Evolutionary conservation across 2,113 vertebrate species (phyloP), one percentile per base, ranked within the genome.

Genomic region (Xiphias gladius): DNA sequence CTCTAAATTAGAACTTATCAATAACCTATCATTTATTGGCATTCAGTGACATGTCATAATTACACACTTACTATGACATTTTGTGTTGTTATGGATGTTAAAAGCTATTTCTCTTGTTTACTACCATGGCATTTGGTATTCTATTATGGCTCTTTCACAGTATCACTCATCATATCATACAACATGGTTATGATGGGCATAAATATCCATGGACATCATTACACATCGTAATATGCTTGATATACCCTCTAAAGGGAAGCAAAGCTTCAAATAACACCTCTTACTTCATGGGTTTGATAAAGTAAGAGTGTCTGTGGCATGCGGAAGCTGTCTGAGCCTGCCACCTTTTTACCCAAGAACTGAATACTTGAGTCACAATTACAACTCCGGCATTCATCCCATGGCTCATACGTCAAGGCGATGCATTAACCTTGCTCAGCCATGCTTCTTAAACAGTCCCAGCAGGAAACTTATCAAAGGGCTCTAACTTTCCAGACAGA

Each of bases 311-410:
- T 63, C 22, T 43, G 13, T 20, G 26, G 11, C 20, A 74, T 26
- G 14, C 19, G 16, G 13, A 52, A 22, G 35, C 14, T 70, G 83
- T 54, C 43, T 80, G 65, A 32, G 19, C 78, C 11, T 76, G 78
- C n/a, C n/a, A n/a, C 20, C 20, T 2, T 62, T 46, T 13, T 39
- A 24, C 12, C 12, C 7, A 48, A 26, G 7, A 67, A 39, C 12
- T 46, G 3, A 59, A 52, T 30, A 35, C 41, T 30, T 79, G 7
- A 39, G 19, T 39, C 12, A 3, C 8, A 63, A 5, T 73, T 20
- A 7, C 55, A 46, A 2, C 72, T 73, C 54, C 46, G 32, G 12
- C 32, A 65, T 72, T 82, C 30, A 52, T 41, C 32, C 75, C 62
- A 66, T 39, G 39, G 52, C 16, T 79, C 39, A 11, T 10, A 32